Evolutionary conservation across 1,140 invertebrate species (phyloP).

Genomic region (Brachionus plicatilis): DNA sequence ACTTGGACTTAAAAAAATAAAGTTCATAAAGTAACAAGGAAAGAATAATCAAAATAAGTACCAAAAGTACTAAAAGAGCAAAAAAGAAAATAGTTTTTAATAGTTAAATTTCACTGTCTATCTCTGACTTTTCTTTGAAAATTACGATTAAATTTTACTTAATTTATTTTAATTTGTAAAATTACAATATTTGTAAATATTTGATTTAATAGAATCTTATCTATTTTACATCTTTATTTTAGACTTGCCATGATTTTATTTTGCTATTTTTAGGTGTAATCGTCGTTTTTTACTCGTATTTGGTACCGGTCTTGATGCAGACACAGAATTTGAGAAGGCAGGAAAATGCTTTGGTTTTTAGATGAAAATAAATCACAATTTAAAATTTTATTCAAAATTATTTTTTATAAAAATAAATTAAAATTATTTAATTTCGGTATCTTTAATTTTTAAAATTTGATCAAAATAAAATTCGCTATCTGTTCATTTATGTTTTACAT

Average conservation of each 20-base stretch:
- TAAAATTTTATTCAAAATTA: slow-evolving; percentile 7
- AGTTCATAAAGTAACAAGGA: no score
- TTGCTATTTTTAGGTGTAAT: neutral
- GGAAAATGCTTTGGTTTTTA: neutral
- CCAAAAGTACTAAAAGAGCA: no score
- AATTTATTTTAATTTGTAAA: no score
- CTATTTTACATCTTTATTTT: neutral
- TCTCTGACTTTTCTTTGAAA: no score
- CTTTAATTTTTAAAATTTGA: neutral
- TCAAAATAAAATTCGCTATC: neutral
- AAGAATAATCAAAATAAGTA: neutral
- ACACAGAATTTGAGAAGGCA: slow-evolving; percentile 23
- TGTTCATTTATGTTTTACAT: neutral
- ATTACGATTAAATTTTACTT: no score
- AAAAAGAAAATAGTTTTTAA: no score
- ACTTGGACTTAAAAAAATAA: no score
- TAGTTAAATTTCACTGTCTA: no score
- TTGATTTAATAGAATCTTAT: neutral
- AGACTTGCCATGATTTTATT: neutral
- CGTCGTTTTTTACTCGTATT: slow-evolving; percentile 21
- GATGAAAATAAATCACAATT: neutral
- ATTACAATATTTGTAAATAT: no score
- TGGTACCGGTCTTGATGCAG: neutral
- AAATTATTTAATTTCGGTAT: neutral
- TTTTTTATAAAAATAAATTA: slow-evolving; percentile 10